phyloP scores from a whole-genome alignment of 2,888 invertebrate genomes.

The Sesia bembeciformis region DNA sequence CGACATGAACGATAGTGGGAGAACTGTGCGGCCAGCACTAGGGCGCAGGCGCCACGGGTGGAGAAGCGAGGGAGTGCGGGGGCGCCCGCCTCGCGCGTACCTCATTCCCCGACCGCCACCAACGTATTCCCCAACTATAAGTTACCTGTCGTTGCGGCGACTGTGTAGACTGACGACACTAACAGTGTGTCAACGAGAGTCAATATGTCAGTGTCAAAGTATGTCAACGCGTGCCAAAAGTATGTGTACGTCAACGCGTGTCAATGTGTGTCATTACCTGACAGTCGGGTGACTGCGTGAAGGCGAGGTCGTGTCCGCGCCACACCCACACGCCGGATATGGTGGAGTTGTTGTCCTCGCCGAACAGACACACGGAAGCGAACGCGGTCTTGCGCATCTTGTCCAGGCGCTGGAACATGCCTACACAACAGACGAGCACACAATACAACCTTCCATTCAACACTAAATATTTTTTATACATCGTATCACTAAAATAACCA shows the following conservation, averaged over 20 bases:
- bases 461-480: background rate
- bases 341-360: conserved; percentile 90
- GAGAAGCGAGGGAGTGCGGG: too few species aligned
- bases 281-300: conserved; percentile 93
- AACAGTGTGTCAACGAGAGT: background rate
- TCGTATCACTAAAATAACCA: conserved; percentile 9
- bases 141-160: too few species aligned
- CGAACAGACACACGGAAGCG: conserved; percentile 94
- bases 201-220: too few species aligned
- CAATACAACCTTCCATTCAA: background rate
- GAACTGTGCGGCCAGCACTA: too few species aligned
- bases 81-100: too few species aligned
- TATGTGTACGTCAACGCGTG: background rate
- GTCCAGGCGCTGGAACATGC: conserved; percentile 98
- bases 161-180: too few species aligned
- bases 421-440: conserved; percentile 44
- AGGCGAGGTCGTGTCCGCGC: conserved; percentile 96
- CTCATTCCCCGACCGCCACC: too few species aligned
- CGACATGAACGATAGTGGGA: too few species aligned
- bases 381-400: conserved; percentile 98
- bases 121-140: too few species aligned
- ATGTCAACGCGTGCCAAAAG: background rate
- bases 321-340: conserved; percentile 99
- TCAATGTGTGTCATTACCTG: conserved; percentile 44
- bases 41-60: too few species aligned